These are phyloP conservation scores for Ianthella basta DNA, from an alignment of 37 sponge, comb jelly and placozoan species.

Conservation along the genomic window DNA sequence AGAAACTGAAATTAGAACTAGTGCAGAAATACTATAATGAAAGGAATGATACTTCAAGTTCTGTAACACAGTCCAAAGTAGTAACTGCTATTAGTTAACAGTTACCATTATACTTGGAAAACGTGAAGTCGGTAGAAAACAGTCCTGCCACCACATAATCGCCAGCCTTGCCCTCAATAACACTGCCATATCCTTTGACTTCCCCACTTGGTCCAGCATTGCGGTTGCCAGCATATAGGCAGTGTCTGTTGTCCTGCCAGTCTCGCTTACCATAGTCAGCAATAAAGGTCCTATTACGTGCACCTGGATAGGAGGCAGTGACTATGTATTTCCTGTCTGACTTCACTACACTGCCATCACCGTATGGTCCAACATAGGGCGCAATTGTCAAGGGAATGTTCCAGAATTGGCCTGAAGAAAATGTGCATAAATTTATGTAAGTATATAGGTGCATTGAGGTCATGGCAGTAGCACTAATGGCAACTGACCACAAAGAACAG, in stretches of 20 bases:
- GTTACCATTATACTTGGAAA: conserved; percentile 21
- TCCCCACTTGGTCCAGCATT: conserved; percentile 48
- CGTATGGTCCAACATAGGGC: conserved; percentile 14
- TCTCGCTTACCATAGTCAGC: conserved; percentile 40
- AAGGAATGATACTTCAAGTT: too few species aligned
- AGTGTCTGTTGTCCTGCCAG: conserved; percentile 59
- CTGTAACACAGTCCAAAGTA: too few species aligned
- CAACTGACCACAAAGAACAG: too few species aligned
- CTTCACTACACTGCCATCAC: background rate
- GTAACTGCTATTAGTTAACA: background rate
- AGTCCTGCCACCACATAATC: conserved; percentile 36
- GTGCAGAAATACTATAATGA: too few species aligned
- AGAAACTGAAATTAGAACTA: too few species aligned
- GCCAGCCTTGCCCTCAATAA: conserved; percentile 55
- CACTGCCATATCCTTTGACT: conserved; percentile 30
- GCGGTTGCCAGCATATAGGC: conserved; percentile 62
- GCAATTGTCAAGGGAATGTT: conserved; percentile 58
- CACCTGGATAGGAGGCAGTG: conserved; percentile 32
- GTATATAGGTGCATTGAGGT: background rate
- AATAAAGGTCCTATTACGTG: conserved; percentile 45
- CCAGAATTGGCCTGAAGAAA: conserved; percentile 78
- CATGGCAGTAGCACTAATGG: too few species aligned
- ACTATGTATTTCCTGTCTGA: conserved; percentile 37
- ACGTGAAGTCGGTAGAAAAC: conserved; percentile 34
- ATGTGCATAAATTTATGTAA: background rate